Evolutionary conservation across 2,888 invertebrate species (phyloP), one percentile per base, ranked within the genome.

Genomic region (Tinea pellionella): DNA sequence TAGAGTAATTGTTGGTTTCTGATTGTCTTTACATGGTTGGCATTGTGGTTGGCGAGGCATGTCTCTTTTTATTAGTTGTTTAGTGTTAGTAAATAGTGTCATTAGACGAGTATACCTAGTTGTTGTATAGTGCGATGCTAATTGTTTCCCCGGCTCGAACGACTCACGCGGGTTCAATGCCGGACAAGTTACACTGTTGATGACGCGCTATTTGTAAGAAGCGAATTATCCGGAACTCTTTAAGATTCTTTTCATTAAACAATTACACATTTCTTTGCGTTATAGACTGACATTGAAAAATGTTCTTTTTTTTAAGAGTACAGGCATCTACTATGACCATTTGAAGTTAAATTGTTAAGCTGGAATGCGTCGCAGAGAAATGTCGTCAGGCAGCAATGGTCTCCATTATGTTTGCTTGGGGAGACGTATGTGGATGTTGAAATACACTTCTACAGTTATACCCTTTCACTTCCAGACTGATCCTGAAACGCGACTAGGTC

Each of bases 111-210:
- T 37, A 37, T 37, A 37, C n/a, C n/a, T n/a, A n/a, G n/a, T n/a
- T n/a, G 37, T 37, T 37, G 37, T 37, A 37, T 37, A 37, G 37
- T 37, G 37, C 37, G 37, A 37, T n/a, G 37, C 37, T 84, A 85
- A 85, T 85, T 81, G 80, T 81, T 85, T 80, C 77, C 74, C 75
- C 80, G 80, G 80, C 77, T 47, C 47, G 15, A 18, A 18, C 47
- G 47, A 47, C 13, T 30, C 37, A 15, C 74, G 74, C 80, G 78
- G 76, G 85, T 84, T 85, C 84, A 85, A 78, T 85, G 84, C 73
- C 84, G 80, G 80, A 63, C 80, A 76, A 72, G 37, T 37, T 37
- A 12, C 9, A n/a, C 9, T n/a, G 37, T n/a, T n/a, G 37, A 37
- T 37, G 37, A 37, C 37, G 9, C 37, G 37, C n/a, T n/a, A 12